phyloP scores from a whole-genome alignment of 2,888 invertebrate genomes.

The Melanargia galathea region DNA sequence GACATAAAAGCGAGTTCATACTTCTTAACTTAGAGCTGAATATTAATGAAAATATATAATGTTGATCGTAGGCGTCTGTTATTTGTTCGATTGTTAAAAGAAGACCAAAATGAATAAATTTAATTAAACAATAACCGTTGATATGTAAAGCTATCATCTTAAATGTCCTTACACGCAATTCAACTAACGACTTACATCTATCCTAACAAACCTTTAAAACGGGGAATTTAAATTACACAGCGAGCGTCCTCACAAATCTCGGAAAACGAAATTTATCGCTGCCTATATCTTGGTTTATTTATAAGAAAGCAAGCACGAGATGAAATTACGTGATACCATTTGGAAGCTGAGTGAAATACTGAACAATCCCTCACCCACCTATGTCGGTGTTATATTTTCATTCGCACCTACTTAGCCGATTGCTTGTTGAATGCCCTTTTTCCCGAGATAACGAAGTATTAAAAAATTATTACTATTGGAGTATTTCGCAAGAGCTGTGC shows the following conservation, averaged over 20 bases:
- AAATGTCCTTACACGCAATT: constrained; percentile 27
- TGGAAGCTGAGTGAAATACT: constrained; percentile 78
- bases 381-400: constrained; percentile 48
- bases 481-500: neutral
- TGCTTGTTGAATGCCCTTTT: constrained; percentile 37
- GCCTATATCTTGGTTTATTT: constrained; percentile 80
- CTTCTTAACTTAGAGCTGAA: no score
- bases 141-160: constrained; percentile 19
- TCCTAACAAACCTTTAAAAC: constrained; percentile 55
- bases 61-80: no score
- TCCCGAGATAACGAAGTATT: neutral
- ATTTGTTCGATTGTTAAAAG: neutral
- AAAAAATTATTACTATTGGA: constrained; percentile 1
- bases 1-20: no score
- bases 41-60: no score
- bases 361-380: constrained; percentile 47
- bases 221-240: constrained; percentile 60
- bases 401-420: constrained; percentile 48
- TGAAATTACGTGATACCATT: constrained; percentile 82
- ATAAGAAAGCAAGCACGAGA: constrained; percentile 78
- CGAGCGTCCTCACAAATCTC: constrained; percentile 70
- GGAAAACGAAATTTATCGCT: constrained; percentile 75
- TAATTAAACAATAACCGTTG: constrained; percentile 10
- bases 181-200: constrained; percentile 23
- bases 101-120: neutral